Conservation (phyloP, 2,888 invertebrate genomes). For the Pseudococcus longispinus region DNA sequence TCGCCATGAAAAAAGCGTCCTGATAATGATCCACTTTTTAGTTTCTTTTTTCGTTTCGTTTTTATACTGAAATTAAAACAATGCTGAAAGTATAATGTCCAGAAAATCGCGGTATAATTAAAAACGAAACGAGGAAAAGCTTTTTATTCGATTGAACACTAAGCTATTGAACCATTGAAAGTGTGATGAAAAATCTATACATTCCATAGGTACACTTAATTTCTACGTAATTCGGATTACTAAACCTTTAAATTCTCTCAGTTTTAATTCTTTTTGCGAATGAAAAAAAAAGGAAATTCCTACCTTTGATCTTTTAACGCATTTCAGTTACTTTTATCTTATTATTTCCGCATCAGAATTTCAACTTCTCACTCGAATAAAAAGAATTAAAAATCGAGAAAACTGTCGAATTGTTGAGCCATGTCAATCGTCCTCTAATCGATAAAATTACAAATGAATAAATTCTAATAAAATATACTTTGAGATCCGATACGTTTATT, state of each 20-base stretch:
- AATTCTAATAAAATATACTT: too few relatives aligned
- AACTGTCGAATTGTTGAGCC: too few relatives aligned
- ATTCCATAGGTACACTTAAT: background rate
- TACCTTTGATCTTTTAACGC: background rate
- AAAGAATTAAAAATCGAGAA: too few relatives aligned
- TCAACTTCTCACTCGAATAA: too few relatives aligned
- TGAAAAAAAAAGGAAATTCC: background rate
- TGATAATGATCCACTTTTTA: constrained; percentile 6
- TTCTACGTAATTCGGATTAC: too few relatives aligned
- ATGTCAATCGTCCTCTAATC: too few relatives aligned
- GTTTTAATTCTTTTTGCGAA: background rate
- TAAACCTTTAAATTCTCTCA: background rate
- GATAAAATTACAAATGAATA: too few relatives aligned
- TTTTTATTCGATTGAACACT: background rate
- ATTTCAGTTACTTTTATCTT: background rate
- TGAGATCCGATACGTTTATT: too few relatives aligned
- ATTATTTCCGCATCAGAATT: too few relatives aligned
- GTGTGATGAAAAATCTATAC: background rate
- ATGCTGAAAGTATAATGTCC: background rate
- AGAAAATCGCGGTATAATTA: background rate
- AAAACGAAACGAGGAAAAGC: background rate
- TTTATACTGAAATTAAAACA: background rate
- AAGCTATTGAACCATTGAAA: background rate
- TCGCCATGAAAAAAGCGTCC: background rate
- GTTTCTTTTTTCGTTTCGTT: background rate